Evolutionary conservation across 2,888 invertebrate genomes (phyloP), one percentile per base, ranked within the genome.

Genomic region (Flabesymbios commensalis): DNA sequence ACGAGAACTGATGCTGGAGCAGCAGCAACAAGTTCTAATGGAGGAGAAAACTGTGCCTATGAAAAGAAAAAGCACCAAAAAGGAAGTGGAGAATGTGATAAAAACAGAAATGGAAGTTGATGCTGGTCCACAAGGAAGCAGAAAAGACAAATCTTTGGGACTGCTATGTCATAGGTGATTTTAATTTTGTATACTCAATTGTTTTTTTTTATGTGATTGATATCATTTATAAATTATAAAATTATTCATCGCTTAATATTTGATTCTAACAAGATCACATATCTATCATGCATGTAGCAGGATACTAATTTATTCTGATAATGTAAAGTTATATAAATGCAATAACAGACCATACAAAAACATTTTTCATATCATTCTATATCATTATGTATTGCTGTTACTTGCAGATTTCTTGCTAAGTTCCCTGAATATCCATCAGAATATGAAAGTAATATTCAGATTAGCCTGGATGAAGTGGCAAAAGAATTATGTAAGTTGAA

Each of bases 381-480:
- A 54, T 24, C 10, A 10, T 49, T 56, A 68, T n/a, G n/a, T n/a
- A n/a, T n/a, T n/a, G n/a, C n/a, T n/a, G n/a, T n/a, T n/a, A n/a
- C n/a, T n/a, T 73, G 31, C 68, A 79, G 78, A 57, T 79, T 79
- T 72, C 28, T 57, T 2, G n/a, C 36, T 1, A 57, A 28, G 22
- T 49, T 49, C 22, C 49, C 31, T 14, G 73, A 71, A 53, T 82
- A 78, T 68, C 80, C 80, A 31, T 76, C 76, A 56, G 73, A 75
- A 58, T 81, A 63, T 7, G 83, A 84, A 7, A 83, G 85, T 48
- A 80, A 83, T 60, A 74, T 78, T 33, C 78, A 81, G 78, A 87
- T 89, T 69, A 88, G 88, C 68, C 76, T 89, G 72, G 88, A 89
- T 78, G 86, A 85, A 73, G 87, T 88, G 59, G 88, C 89, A 49